These are phyloP conservation scores for Epirrita christyi DNA, from an alignment of 2,888 invertebrate genomes.

Conservation along the genomic window DNA sequence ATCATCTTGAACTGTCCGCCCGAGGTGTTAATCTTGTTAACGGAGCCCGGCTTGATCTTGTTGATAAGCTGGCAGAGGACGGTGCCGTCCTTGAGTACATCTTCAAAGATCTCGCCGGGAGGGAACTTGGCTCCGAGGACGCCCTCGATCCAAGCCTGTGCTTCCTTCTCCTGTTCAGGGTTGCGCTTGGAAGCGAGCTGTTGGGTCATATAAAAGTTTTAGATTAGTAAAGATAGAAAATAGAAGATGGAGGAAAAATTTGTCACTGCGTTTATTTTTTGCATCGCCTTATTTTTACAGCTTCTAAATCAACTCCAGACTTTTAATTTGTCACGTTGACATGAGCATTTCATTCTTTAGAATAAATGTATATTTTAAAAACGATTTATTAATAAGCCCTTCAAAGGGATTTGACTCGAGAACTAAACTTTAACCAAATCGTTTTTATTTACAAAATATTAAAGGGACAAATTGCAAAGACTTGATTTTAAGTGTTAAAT, in stretches of 20 bases:
- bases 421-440: not conserved
- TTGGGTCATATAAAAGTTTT: not conserved
- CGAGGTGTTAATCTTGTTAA: conserved; percentile 95
- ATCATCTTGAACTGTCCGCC: conserved; percentile 99
- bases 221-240: not conserved
- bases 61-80: conserved; percentile 98
- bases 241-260: not conserved
- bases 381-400: not conserved
- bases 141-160: conserved; percentile 96
- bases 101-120: conserved; percentile 91
- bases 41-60: conserved; percentile 94
- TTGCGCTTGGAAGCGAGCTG: conserved; percentile 94
- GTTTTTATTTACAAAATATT: not conserved
- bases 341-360: no score
- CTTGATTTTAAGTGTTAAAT: not conserved
- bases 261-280: no score
- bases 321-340: no score
- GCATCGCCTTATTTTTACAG: no score
- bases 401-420: not conserved
- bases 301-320: no score
- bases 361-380: not conserved
- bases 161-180: conserved; percentile 92
- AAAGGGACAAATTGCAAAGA: no score
- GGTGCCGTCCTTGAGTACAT: conserved; percentile 95
- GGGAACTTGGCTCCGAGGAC: conserved; percentile 96